Evolutionary conservation across 2,888 invertebrate genomes (phyloP), one percentile per base, ranked within the genome.

Genomic region (Antheraea assamensis): DNA sequence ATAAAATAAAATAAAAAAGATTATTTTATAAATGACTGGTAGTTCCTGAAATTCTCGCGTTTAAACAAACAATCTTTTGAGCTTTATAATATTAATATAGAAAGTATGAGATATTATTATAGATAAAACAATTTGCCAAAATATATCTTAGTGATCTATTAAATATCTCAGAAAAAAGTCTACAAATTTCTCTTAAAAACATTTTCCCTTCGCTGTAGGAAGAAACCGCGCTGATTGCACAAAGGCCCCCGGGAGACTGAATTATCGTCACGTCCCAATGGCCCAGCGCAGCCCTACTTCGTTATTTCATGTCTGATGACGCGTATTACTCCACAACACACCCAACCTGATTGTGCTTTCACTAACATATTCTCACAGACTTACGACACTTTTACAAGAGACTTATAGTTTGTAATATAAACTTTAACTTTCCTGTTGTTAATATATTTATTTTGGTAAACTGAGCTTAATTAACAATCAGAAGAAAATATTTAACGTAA

Each of bases 171-270:
- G 30, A 73, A 74, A 75, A 74, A 78, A 73, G 10, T 73, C 71
- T 76, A 71, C 61, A 81, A 83, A 83, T 85, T 85, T 87, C 85
- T 85, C 81, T 77, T 76, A 87, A 88, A 87, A 87, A 82, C 80
- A 77, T 81, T 76, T 80, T 80, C 76, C 75, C 77, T 82, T 84
- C 80, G 82, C 81, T 83, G 87, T 86, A 83, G 84, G 88, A 92
- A 92, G 93, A 93, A 93, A 92, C 90, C 92, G 85, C 90, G 85
- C 90, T 93, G 94, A 93, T 94, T 94, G 92, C 90, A 94, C 93
- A 94, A 94, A 94, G 93, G 89, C 85, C 87, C 93, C 89, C 92
- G 82, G 77, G 92, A 88, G 92, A 89, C 84, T 81, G 85, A 90
- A 92, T 93, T 93, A 92, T 91, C 90, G 90, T 88, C 93, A 91